Percentiles rank a stretch among this genome's conserved stretches.
Conservation (phyloP, 2,888 invertebrate genomes). For the Gari tellinella region DNA sequence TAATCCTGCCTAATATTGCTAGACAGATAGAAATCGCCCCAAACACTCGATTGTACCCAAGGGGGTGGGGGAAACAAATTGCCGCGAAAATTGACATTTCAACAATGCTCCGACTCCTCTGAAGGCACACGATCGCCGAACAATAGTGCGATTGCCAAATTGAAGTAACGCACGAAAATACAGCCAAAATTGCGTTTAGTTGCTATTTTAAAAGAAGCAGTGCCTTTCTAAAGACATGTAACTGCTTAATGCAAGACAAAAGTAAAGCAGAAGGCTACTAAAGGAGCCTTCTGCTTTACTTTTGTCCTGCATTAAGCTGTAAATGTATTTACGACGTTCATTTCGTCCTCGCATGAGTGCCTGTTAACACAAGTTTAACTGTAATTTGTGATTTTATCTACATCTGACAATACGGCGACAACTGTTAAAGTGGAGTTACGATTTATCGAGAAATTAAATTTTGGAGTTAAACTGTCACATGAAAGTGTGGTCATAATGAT, state of each 20-base stretch:
- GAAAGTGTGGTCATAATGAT: neutral
- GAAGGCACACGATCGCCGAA: slow-evolving; percentile 20
- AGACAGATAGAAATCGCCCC: slow-evolving; percentile 33
- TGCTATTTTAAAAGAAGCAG: no score
- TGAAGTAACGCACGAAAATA: slow-evolving; percentile 3
- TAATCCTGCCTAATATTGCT: slow-evolving; percentile 27
- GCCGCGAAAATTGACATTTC: slow-evolving; percentile 38
- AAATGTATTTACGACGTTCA: no score
- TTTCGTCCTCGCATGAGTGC: no score
- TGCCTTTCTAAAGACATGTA: no score
- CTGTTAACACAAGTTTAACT: no score
- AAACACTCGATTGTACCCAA: slow-evolving; percentile 35
- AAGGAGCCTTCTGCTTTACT: no score
- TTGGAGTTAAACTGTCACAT: slow-evolving; percentile 6
- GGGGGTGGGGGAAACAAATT: slow-evolving; percentile 32
- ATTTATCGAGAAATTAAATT: slow-evolving; percentile 29
- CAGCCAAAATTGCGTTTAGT: no score
- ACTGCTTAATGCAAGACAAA: no score
- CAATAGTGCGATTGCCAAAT: slow-evolving; percentile 34
- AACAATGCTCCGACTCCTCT: slow-evolving; percentile 20
- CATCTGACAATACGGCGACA: slow-evolving; percentile 26
- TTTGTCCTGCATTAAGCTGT: no score
- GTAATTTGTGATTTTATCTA: no score
- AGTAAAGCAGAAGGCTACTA: no score
- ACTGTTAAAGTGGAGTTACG: neutral